phyloP scores from a whole-genome alignment of 2,888 invertebrate species.

The Tethea ocularis region DNA sequence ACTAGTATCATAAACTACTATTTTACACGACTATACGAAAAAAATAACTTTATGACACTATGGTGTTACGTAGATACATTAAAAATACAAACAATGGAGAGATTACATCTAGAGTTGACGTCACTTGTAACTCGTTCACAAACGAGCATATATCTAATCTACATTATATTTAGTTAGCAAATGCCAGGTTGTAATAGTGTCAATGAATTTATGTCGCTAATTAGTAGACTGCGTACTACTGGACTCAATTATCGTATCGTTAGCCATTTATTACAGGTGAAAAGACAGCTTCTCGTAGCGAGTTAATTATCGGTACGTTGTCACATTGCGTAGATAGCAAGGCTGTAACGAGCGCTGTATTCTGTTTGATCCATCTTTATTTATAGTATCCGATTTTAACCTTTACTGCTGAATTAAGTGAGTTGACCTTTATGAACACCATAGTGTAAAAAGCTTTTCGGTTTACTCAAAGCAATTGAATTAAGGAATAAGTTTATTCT shows the following conservation, averaged over 20 bases:
- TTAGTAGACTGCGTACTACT: conserved; percentile 22
- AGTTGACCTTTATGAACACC: background rate
- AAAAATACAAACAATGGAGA: too few relatives aligned
- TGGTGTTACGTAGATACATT: too few relatives aligned
- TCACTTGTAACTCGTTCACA: background rate
- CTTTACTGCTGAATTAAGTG: background rate
- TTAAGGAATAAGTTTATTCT: background rate
- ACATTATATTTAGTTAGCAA: too few relatives aligned
- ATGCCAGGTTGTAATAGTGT: background rate
- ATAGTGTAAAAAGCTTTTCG: background rate
- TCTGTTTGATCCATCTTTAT: background rate
- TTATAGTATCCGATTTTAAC: background rate
- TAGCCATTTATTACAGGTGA: conserved; percentile 26
- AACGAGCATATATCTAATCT: background rate
- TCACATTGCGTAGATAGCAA: conserved; percentile 23
- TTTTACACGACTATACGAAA: background rate
- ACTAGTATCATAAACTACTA: too few relatives aligned
- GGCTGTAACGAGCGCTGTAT: conserved; percentile 14
- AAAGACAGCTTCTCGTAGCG: conserved; percentile 28
- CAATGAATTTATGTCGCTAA: conserved; percentile 17
- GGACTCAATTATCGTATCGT: conserved; percentile 29
- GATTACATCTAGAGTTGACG: background rate
- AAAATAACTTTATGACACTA: background rate
- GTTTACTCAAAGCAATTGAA: too few relatives aligned
- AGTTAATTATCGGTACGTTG: conserved; percentile 11